Base-by-base conservation (phyloP, 2,113 vertebrate species). In the Pluvianellus socialis region DNA sequence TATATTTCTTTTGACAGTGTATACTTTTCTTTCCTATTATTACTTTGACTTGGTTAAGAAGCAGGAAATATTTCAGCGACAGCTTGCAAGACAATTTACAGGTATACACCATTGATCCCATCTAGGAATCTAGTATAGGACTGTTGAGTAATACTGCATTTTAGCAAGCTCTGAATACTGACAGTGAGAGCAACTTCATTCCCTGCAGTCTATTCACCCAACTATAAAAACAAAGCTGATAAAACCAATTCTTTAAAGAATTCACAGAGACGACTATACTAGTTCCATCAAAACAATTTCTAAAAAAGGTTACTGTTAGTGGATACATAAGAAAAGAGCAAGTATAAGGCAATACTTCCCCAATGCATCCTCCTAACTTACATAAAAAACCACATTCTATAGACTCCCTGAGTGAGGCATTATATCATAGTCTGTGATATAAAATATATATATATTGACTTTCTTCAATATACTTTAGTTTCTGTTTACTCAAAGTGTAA, bases 41-140 rank as follows among this genome's bases (percentile, higher is more conserved):
- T 68, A 92, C 27, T 91, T 50, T 76, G 53, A 50, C 35, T 65
- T 93, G 93, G 59, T 92, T 84, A 93, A 90, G 88, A 96, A 97
- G 96, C 97, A 98, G 97, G 97, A 98, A 98, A 97, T 96, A 97
- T 50, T 97, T 97, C 95, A 95, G 87, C 2, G 0, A 89, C 71
- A 95, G 89, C 52, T 91, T 61, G 40, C 91, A 93, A 88, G 44
- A 79, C 21, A 59, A 91, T 96, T 95, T 77, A 89, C 71, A 90
- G 92, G 40, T 55, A 77, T 86, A 79, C 38, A 95, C 79, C 63
- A 68, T 7, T 56, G 80, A 91, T 91, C 44, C 50, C 68, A 92
- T 94, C 38, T 73, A 52, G 95, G 96, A 91, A 95, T 55, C 85
- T 58, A 63, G 35, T 71, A 47, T 35, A 96, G 93, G 87, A 97